Conservation (phyloP, 2,113 vertebrate species). For the Pardalotus punctatus region DNA sequence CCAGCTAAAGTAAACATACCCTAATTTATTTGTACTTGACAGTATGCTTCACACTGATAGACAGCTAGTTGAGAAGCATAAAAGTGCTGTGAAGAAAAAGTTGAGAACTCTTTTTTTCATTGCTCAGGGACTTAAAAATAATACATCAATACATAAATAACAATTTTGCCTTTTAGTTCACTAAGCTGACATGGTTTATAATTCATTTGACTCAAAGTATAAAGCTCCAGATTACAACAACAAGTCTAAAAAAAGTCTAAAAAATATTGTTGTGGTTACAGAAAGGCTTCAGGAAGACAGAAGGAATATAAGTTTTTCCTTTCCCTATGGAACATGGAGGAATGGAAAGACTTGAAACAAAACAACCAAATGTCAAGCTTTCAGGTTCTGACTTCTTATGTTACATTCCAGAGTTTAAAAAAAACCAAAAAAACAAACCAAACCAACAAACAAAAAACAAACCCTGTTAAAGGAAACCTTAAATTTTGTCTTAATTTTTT, state of each 20-base stretch:
- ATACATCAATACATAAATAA: background rate
- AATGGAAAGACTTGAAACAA: constrained; percentile 11
- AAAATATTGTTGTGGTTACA: background rate
- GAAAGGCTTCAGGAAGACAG: background rate
- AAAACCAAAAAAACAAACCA: no score
- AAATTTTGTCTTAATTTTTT: background rate
- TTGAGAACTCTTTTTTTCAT: background rate
- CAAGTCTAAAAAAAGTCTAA: background rate
- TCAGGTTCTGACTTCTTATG: background rate
- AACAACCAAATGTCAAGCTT: background rate
- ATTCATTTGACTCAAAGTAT: background rate
- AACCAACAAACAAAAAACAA: background rate
- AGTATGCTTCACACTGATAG: background rate
- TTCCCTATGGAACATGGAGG: background rate
- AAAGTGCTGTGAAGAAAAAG: background rate
- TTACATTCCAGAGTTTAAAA: background rate
- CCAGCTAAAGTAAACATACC: background rate
- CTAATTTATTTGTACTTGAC: constrained; percentile 11
- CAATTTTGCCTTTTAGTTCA: background rate
- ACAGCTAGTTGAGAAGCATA: background rate
- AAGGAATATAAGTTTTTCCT: background rate
- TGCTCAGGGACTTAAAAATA: background rate
- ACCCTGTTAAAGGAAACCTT: background rate
- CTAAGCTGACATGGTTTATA: background rate
- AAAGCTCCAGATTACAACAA: background rate